Evolutionary conservation across 1,140 invertebrate genomes (phyloP), one percentile per base, ranked within the genome.

Genomic region (Polypedilum pembai): DNA sequence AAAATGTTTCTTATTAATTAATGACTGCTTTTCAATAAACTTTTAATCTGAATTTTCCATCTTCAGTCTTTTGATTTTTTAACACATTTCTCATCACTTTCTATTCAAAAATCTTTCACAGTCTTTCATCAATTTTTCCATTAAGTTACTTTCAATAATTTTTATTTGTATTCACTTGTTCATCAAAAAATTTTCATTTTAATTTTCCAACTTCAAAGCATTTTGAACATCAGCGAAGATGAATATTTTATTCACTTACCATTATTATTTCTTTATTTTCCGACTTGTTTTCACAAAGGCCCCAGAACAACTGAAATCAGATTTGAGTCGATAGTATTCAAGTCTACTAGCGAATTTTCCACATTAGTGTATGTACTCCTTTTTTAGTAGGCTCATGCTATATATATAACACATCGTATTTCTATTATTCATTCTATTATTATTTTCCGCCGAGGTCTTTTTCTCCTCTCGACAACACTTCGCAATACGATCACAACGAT

Each of bases 231-330:
- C 45, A 56, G 3, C n/a, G 12, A 56, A n/a, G n/a, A 56, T 56
- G 17, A 69, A 10, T 21, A n/a, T 8, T 20, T 69, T 18, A 18
- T 8, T 21, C 65, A 69, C 65, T 69, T 69, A 69, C 65, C 65
- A 69, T 69, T 18, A 69, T 69, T 69, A 69, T 69, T 69, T 69
- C 17, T 69, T 69, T 69, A 21, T 69, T 69, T 69, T 69, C 65
- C 65, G 65, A 69, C 65, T 69, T 69, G 65, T 69, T 69, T 69
- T 69, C 65, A 69, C 65, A 69, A 69, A 69, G 65, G 65, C 65
- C 65, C 65, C 65, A 69, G 65, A 69, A 21, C 65, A 69, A 69
- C 65, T 69, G 65, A 69, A 69, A 8, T 18, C 65, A 20, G 18
- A 21, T 69, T 8, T 18, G 3, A 69, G 65, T 56, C 65, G 65